Evolutionary conservation across 2,888 invertebrate species (phyloP), one percentile per base, ranked within the genome.

Genomic region (Apodemia mormo): DNA sequence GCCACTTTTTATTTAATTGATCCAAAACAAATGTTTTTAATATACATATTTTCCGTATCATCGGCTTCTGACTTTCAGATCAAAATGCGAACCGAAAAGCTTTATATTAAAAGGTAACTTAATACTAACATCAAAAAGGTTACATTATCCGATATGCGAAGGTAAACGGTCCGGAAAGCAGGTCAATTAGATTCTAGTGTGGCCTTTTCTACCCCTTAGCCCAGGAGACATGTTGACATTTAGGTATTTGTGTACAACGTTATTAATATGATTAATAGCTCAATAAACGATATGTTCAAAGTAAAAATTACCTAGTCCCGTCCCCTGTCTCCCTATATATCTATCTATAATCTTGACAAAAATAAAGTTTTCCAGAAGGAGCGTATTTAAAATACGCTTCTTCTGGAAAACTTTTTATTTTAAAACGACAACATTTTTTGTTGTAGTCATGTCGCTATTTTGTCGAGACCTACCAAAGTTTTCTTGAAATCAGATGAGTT

Each of bases 131-230:
- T 33, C 61, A 61, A 33, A 61, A 61, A 61, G 30, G 61, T 61
- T 33, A 61, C 33, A 61, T 33, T 12, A 61, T 33, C 12, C 33
- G 58, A 61, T 29, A 33, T 61, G 9, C 30, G 6, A 30, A 33
- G 33, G 33, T 30, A 61, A 61, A 61, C 30, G 14, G 61, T 10
- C 14, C 61, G 33, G 61, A 61, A 61, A 61, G 14, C 61, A 61
- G 61, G 61, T 61, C 61, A 61, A 61, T 14, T 49, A 56, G 58
- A 49, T 49, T 49, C 58, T 58, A 10, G 30, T 29, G n/a, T 58
- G 30, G 58, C 29, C 58, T 29, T 58, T 58, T 58, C 29, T 58
- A 58, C 58, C 58, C 58, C 58, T 33, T 22, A 58, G 33, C 30
- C 33, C 12, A 9, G 30, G 30, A 33, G 49, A 49, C 14, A 49